A percentile compares a stretch with the other conserved stretches of the same genome.
Evolutionary conservation across 2,113 vertebrate genomes (phyloP).

Genomic region (Eidolon helvum): DNA sequence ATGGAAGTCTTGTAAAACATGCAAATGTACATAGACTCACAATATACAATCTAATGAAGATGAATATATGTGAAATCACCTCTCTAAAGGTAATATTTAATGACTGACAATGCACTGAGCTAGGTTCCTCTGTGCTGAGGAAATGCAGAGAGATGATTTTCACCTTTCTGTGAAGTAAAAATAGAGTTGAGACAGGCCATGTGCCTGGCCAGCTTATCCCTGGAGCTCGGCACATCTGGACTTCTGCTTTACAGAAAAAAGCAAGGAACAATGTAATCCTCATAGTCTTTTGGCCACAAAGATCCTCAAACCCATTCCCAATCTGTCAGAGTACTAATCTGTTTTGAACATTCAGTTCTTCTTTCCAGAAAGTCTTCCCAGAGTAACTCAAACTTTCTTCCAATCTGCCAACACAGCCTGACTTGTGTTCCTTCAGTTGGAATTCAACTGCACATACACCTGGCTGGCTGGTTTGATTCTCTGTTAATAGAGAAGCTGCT

Average conservation of each 20-base stretch:
- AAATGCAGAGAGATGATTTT: not conserved
- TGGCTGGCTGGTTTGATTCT: not conserved
- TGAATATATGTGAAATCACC: not conserved
- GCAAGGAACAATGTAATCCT: not conserved
- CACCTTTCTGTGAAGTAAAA: not conserved
- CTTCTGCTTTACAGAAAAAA: conserved; percentile 32
- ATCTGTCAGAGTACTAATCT: conserved; percentile 48
- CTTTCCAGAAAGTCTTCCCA: conserved; percentile 45
- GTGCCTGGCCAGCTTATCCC: not conserved
- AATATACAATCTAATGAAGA: not conserved
- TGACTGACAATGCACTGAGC: not conserved
- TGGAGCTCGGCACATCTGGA: conserved; percentile 35
- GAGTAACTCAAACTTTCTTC: conserved; percentile 14
- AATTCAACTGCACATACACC: not conserved
- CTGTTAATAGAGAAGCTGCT: not conserved
- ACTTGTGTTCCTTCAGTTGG: not conserved
- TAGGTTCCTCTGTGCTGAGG: not conserved
- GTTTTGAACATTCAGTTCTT: conserved; percentile 56
- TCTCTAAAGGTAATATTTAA: not conserved
- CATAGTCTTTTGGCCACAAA: not conserved
- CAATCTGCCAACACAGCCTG: not conserved
- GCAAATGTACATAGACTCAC: not conserved
- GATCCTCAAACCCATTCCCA: not conserved
- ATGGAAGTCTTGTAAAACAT: not conserved
- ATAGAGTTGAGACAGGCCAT: not conserved